Base-by-base conservation (phyloP, 2,888 invertebrate genomes). In the Crossocerus cetratus region DNA sequence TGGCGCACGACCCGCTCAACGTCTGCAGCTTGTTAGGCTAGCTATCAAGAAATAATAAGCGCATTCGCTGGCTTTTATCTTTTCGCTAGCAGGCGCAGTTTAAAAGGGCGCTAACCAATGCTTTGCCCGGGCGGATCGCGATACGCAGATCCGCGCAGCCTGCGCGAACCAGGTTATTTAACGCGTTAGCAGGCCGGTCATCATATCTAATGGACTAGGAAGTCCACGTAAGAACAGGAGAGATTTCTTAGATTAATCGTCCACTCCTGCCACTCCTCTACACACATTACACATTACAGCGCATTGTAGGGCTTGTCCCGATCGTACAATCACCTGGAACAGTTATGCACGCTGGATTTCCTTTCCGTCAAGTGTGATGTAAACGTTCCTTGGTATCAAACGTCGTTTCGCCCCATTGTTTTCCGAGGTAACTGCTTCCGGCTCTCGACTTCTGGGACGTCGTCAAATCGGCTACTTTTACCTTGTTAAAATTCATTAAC, bases 141-240 rank as follows among this genome's bases (percentile, higher is more conserved):
- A 49, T 55, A 56, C 55, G 8, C 49, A 16, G 59, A 65, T 53
- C n/a, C n/a, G n/a, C n/a, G n/a, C n/a, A n/a, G 62, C 11, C 65
- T 59, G 77, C 79, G 73, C 74, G 75, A 74, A 81, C 73, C 74
- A 68, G 66, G 74, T 83, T 85, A 82, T 81, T 83, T 74, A 78
- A 81, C 76, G 32, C 74, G 59, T 72, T 49, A 65, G 73, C 64
- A 72, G 73, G 71, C 69, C 8, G 66, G 79, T 83, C 84, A 84
- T 85, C 77, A 81, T 76, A 80, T 82, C 84, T 84, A 85, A 85
- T 81, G 77, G 75, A 65, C 72, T 74, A 84, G 84, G 83, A 85
- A 85, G 83, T 83, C 77, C 73, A 49, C 76, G 71, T 75, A 63
- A 55, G 57, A 58, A 56, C n/a, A 63, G 66, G 59, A 74, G 69